Percentiles rank a stretch among this genome's conserved stretches.
phyloP scores from a whole-genome alignment of 2,113 vertebrate genomes.

The Sylvietta virens region DNA sequence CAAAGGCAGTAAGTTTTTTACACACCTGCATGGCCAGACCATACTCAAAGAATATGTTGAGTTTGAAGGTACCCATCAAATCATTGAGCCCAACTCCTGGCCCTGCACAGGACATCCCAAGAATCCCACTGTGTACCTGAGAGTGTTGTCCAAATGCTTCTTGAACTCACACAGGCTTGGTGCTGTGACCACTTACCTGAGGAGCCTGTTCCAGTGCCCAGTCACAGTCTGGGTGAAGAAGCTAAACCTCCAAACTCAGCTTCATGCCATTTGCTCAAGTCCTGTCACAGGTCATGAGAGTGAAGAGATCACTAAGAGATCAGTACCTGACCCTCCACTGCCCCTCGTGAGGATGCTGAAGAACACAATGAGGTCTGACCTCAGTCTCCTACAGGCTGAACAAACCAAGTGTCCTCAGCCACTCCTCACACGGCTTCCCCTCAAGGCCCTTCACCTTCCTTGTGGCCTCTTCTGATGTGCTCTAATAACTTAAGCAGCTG shows the following conservation, averaged over 20 bases:
- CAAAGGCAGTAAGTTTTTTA: not conserved
- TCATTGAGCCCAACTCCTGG: fast-evolving
- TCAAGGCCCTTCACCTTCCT: not conserved
- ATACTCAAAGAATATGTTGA: not conserved
- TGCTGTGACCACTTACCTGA: not conserved
- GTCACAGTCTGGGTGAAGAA: no score
- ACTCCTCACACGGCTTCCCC: not conserved
- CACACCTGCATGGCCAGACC: fast-evolving
- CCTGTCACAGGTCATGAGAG: not conserved
- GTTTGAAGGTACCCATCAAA: not conserved
- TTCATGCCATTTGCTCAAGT: not conserved
- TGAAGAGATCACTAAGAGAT: not conserved
- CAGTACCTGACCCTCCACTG: not conserved
- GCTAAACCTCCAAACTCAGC: not conserved
- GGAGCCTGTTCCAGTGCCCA: not conserved
- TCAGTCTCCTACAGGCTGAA: not conserved
- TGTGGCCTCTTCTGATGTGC: not conserved
- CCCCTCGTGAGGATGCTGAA: fast-evolving
- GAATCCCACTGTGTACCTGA: fast-evolving
- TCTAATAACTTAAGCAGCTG: not conserved
- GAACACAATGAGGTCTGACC: not conserved
- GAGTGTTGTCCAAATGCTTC: fast-evolving
- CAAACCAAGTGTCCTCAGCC: not conserved
- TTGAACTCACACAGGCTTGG: not conserved
- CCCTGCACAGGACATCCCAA: not conserved